These are phyloP conservation scores for Tetrax tetrax DNA, from an alignment of 2,113 vertebrate genomes.

Conservation along the genomic window DNA sequence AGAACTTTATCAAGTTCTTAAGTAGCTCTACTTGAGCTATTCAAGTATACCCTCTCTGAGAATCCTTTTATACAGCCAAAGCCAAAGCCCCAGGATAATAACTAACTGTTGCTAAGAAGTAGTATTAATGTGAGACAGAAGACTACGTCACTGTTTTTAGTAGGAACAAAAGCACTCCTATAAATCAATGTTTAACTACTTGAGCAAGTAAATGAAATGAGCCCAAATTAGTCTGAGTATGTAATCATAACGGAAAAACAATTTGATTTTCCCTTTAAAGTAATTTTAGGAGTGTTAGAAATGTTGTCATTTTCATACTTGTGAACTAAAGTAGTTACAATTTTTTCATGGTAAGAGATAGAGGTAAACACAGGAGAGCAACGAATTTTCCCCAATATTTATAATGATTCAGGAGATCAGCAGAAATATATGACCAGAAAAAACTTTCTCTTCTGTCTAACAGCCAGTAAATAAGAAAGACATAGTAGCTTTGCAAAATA, in stretches of 20 bases:
- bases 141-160: not conserved
- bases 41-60: not conserved
- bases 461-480: not conserved
- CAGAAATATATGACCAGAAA: not conserved
- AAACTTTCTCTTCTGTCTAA: not conserved
- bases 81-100: not conserved
- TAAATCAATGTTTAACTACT: not conserved
- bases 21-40: too few relatives aligned
- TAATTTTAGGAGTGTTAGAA: not conserved
- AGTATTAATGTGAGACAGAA: not conserved
- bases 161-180: not conserved
- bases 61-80: not conserved
- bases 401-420: not conserved
- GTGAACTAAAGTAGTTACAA: rapidly evolving
- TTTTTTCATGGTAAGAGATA: not conserved
- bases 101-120: not conserved
- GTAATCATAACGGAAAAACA: rapidly evolving
- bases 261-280: not conserved
- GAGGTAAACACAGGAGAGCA: not conserved
- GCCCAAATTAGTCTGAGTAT: not conserved
- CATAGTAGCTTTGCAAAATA: not conserved
- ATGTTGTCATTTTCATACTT: not conserved
- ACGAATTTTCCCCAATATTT: not conserved
- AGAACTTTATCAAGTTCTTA: not conserved
- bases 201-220: not conserved